A percentile compares a stretch with the other conserved stretches of the same genome.
These are phyloP conservation scores for Cremastinae sp. DNA, from an alignment of 2,888 invertebrate species.

Conservation along the genomic window DNA sequence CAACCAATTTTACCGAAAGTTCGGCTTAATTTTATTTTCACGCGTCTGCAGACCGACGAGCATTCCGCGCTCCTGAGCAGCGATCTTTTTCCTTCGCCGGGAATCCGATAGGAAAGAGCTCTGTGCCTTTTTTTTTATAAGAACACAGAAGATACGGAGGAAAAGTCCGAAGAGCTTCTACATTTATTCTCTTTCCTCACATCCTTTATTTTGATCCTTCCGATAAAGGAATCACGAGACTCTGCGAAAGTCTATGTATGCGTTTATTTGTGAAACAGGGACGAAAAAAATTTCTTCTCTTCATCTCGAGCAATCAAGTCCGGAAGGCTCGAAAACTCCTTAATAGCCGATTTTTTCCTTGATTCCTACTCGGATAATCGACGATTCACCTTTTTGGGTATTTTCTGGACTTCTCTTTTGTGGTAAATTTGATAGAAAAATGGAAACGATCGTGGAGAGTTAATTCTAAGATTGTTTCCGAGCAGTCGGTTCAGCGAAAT, in stretches of 20 bases:
- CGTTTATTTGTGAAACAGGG: background rate
- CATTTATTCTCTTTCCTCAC: conserved; percentile 29
- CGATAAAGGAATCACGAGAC: conserved; percentile 49
- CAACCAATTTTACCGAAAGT: conserved; percentile 84
- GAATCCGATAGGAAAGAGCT: conserved; percentile 23
- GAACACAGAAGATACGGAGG: too few species aligned
- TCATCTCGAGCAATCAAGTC: conserved; percentile 76
- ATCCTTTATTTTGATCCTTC: conserved; percentile 50
- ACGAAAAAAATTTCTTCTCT: conserved; percentile 64
- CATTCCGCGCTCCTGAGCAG: conserved; percentile 43
- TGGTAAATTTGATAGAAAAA: too few species aligned
- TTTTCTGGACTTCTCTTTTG: too few species aligned
- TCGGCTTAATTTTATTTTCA: conserved; percentile 83
- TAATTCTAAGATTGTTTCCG: conserved; percentile 28
- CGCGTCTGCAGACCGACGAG: conserved; percentile 76
- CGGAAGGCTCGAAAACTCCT: conserved; percentile 68
- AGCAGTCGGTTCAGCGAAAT: conserved; percentile 28
- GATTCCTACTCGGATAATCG: conserved; percentile 1
- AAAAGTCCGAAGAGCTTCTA: background rate
- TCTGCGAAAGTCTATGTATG: conserved; percentile 46
- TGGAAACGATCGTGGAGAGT: background rate
- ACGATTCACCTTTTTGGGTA: too few species aligned
- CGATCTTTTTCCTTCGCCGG: conserved; percentile 39
- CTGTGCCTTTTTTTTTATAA: conserved; percentile 8
- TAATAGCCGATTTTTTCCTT: conserved; percentile 40